Evolutionary conservation across 2,888 invertebrate species (phyloP), one percentile per base, ranked within the genome.

Genomic region (Volucella zonaria): DNA sequence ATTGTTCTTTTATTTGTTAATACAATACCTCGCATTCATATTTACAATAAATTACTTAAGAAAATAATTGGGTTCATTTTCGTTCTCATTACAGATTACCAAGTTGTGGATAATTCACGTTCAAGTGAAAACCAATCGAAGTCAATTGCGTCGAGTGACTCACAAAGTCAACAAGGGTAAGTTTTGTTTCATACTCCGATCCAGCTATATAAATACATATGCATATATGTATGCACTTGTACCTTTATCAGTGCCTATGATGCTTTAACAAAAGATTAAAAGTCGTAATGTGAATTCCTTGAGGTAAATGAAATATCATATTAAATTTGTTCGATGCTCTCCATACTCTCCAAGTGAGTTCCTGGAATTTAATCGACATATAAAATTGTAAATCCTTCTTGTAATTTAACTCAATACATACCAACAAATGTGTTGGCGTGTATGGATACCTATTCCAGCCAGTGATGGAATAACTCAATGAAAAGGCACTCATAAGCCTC

Each of bases 71-170:
- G 1, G 2, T 64, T 10, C 31, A 3, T 8, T 56, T 31, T 12
- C 18, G 1, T 49, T 14, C 11, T 56, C 31, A 83, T 89, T 89
- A 80, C 92, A 93, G 93, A 93, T 90, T 93, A 93, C 90, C 92
- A 93, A 87, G 92, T 93, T 90, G 93, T 93, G 88, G 92, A 91
- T 86, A 93, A 93, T 90, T 92, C 93, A 77, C 91, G 91, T 77
- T 89, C 91, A 79, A 90, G 91, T 87, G 92, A 92, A 87, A 93
- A 93, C 89, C 93, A 93, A 87, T 88, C 91, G 66, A 91, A 91
- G 85, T 90, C 91, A 76, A 89, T 91, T 87, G 90, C 91, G 70
- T 91, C 92, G 23, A 91, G 90, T 87, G 92, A 92, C 85, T 88
- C 91, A 80, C 91, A 88, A 83, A 89, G 89, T 88, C 91, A 92